Evolutionary conservation across 2,888 invertebrate species (phyloP), one percentile per base, ranked within the genome.

Genomic region (Mythimna vitellina): DNA sequence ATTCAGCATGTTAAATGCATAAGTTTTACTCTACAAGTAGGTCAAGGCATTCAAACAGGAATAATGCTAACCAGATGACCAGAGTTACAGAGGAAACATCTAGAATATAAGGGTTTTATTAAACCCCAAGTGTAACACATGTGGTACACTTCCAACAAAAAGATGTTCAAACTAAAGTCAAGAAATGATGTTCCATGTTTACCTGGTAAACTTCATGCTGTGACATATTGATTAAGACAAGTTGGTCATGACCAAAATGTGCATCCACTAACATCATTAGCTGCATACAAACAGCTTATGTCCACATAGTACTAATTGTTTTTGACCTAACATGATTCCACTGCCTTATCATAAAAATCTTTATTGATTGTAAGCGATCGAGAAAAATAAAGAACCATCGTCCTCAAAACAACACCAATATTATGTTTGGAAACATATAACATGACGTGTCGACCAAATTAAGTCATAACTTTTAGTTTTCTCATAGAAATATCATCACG

Each of bases 341-440:
- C 58, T 66, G 63, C 58, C 66, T 70, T 77, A 85, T 70, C 86
- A 78, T 35, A 29, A n/a, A 65, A 78, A 79, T 81, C 76, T 80
- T 73, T 83, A 86, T 85, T 86, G 86, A 87, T 86, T 87, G 71
- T 22, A 4, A 61, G 57, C 64, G 74, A 73, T 73, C 65, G 65
- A 60, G 70, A 66, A 75, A 76, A 73, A 75, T 71, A 67, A 61
- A 78, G 38, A 12, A 63, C 64, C 66, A 66, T 62, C 70, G 57
- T 71, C 68, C 65, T 35, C 76, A 72, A 65, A 84, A 84, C 82
- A 84, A 73, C 64, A 70, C 56, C 67, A 69, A 14, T 73, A 57
- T 0, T 60, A 73, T 80, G 82, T 80, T 82, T 80, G 75, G 70
- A 74, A 66, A 70, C 58, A n/a, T 68, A 69, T 56, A 83, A 76